Conservation (phyloP, 2,888 invertebrate genomes). For the Tethea ocularis region DNA sequence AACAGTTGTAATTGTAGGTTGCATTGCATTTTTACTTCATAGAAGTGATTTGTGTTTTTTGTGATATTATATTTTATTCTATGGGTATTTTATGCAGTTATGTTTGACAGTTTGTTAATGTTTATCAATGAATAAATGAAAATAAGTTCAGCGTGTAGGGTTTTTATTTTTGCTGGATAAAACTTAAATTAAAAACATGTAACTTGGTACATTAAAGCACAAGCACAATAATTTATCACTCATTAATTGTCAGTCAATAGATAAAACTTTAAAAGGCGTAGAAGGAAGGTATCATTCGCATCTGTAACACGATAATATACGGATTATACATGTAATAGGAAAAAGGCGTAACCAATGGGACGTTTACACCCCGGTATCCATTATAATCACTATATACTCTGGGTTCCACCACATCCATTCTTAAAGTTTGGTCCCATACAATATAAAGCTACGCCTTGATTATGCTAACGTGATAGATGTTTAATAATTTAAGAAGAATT, state of each 20-base stretch:
- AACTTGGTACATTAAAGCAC: slow-evolving; percentile 81
- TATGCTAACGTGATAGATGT: slow-evolving; percentile 39
- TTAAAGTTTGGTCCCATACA: slow-evolving; percentile 72
- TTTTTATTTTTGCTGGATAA: slow-evolving; percentile 73
- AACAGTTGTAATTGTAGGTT: background rate
- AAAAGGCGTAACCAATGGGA: slow-evolving; percentile 79
- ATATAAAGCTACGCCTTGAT: slow-evolving; percentile 75
- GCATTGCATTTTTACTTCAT: background rate
- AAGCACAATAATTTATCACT: slow-evolving; percentile 80
- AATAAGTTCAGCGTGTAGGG: slow-evolving; percentile 64
- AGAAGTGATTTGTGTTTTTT: background rate
- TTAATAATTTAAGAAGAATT: slow-evolving; percentile 44
- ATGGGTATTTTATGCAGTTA: no score
- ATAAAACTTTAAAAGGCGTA: slow-evolving; percentile 69
- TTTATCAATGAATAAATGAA: slow-evolving; percentile 40
- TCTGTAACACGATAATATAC: slow-evolving; percentile 37
- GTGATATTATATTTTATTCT: background rate
- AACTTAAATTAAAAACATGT: slow-evolving; percentile 71
- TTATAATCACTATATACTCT: slow-evolving; percentile 48
- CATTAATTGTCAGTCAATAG: slow-evolving; percentile 77
- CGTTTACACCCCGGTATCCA: slow-evolving; percentile 56
- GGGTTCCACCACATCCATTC: slow-evolving; percentile 57
- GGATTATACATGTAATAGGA: slow-evolving; percentile 30
- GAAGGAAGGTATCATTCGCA: slow-evolving; percentile 69
- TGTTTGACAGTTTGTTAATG: background rate